These are phyloP conservation scores for Antheraea pernyi DNA, from an alignment of 1,140 invertebrate species.

Conservation along the genomic window DNA sequence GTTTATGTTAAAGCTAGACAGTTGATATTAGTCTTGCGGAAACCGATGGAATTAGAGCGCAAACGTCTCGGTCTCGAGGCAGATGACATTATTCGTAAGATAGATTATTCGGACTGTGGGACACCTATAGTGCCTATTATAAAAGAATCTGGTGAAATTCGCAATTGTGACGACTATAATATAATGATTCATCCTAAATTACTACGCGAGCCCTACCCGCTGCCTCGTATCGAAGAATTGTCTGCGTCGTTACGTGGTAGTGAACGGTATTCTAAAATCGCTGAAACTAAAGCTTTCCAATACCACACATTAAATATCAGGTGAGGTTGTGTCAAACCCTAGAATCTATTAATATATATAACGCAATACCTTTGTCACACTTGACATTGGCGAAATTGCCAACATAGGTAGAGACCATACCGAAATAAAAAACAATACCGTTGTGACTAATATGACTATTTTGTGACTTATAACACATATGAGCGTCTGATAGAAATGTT, in stretches of 20 bases:
- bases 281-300: conserved; percentile 35
- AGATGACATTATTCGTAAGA: conserved; percentile 26
- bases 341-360: too few species aligned
- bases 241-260: conserved; percentile 39
- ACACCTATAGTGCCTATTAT: conserved; percentile 35
- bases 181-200: conserved; percentile 36
- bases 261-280: conserved; percentile 35
- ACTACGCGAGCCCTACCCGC: conserved; percentile 30
- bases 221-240: conserved; percentile 46
- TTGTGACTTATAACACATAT: too few species aligned
- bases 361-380: too few species aligned
- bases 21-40: conserved; percentile 30
- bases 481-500: too few species aligned
- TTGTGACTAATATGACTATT: too few species aligned
- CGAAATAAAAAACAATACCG: too few species aligned
- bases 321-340: too few species aligned
- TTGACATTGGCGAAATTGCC: too few species aligned
- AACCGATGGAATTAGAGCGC: conserved; percentile 26
- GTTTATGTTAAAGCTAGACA: conserved; percentile 29
- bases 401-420: too few species aligned
- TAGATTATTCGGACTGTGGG: conserved; percentile 37
- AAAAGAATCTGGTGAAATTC: conserved; percentile 35
- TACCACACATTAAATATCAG: too few species aligned
- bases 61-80: conserved; percentile 24
- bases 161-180: conserved; percentile 41